These are phyloP conservation scores for Belonocnema kinseyi DNA, from an alignment of 1,140 invertebrate species.

Conservation along the genomic window DNA sequence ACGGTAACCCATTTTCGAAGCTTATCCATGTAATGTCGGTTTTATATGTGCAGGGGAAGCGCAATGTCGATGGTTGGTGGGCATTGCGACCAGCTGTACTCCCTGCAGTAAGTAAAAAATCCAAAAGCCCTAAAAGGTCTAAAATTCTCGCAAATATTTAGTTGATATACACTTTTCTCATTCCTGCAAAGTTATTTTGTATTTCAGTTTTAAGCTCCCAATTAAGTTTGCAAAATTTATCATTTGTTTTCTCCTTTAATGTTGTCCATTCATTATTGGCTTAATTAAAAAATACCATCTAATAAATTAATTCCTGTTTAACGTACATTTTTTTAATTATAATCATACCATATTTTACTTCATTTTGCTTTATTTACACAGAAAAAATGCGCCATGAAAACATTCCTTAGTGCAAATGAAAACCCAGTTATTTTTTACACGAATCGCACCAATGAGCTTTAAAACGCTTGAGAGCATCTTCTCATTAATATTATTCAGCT, in stretches of 20 bases:
- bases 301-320: conserved; percentile 32
- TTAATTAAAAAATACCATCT: no score
- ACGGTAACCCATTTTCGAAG: background rate
- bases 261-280: background rate
- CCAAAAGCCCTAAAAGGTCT: conserved; percentile 22
- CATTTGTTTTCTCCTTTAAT: background rate
- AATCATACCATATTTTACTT: conserved; percentile 31
- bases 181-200: background rate
- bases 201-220: no score
- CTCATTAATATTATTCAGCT: background rate
- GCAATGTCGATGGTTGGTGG: conserved; percentile 74
- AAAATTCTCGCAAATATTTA: background rate
- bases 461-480: background rate
- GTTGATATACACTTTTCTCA: background rate
- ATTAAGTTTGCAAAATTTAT: no score
- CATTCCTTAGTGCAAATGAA: no score
- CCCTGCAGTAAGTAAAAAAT: conserved; percentile 75
- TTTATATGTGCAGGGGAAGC: conserved; percentile 76
- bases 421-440: background rate
- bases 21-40: conserved; percentile 63
- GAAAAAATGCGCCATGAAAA: background rate
- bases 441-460: background rate
- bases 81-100: conserved; percentile 76
- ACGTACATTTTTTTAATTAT: conserved; percentile 9
- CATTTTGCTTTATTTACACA: conserved; percentile 22